phyloP scores from a whole-genome alignment of 1,140 invertebrate genomes.

The Apolygus lucorum region DNA sequence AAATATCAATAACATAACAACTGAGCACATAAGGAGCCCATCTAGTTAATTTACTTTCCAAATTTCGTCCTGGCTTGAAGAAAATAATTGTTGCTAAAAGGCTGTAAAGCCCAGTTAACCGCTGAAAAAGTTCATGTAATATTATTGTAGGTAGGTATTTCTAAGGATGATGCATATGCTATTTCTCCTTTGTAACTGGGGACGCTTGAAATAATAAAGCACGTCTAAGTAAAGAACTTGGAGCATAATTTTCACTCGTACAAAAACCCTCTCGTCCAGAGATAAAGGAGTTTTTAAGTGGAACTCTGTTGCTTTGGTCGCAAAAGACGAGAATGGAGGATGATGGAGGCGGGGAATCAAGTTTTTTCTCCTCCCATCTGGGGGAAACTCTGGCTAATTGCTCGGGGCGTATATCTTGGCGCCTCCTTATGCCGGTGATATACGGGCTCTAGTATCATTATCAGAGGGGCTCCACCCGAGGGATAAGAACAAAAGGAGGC shows the following conservation, averaged over 20 bases:
- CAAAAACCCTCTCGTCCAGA: background rate
- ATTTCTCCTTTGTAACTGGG: too few species aligned
- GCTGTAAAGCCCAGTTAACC: too few species aligned
- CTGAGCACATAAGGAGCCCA: too few species aligned
- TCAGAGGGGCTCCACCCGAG: slow-evolving; percentile 5
- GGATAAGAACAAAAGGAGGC: slow-evolving; percentile 2
- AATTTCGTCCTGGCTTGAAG: too few species aligned
- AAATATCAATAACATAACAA: too few species aligned
- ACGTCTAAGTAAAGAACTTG: slow-evolving; percentile 5
- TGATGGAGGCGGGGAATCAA: background rate
- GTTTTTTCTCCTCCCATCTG: background rate
- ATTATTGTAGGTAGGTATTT: too few species aligned
- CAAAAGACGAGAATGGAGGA: background rate
- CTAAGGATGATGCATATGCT: too few species aligned
- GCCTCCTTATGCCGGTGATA: slow-evolving; percentile 17
- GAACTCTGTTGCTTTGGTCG: slow-evolving; percentile 16
- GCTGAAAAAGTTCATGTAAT: too few species aligned
- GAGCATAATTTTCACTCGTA: slow-evolving; percentile 1
- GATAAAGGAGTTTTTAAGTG: slow-evolving; percentile 18
- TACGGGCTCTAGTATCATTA: slow-evolving; percentile 14
- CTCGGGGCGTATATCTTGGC: slow-evolving; percentile 17
- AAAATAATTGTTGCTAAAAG: too few species aligned
- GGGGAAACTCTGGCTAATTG: slow-evolving; percentile 16
- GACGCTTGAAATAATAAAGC: slow-evolving; percentile 14
- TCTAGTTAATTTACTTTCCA: too few species aligned